Conservation (phyloP, 2,888 invertebrate species). For the Amorpha juglandis region DNA sequence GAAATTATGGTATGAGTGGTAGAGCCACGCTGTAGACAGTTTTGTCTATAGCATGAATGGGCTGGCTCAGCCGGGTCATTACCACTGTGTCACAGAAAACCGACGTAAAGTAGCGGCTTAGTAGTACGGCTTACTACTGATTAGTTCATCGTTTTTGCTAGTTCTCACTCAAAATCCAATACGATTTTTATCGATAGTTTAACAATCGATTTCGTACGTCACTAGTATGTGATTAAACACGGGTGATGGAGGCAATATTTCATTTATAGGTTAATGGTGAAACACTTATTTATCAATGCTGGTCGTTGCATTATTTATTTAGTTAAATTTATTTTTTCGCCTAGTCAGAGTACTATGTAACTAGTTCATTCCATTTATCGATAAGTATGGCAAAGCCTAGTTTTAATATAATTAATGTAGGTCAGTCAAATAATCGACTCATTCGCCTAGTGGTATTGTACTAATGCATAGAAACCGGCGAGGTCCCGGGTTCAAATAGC, state of each 20-base stretch:
- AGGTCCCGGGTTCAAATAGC: no score
- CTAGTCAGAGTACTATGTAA: slow-evolving; percentile 7
- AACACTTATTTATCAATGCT: slow-evolving; percentile 14
- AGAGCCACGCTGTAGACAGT: no score
- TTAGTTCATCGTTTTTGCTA: not conserved
- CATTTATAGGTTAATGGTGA: not conserved
- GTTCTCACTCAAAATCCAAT: not conserved
- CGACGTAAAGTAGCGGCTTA: no score
- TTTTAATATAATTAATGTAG: not conserved
- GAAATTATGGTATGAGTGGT: no score
- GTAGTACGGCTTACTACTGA: no score
- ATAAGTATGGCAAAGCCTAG: not conserved
- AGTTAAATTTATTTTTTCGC: not conserved
- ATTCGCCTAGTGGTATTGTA: no score
- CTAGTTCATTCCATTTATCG: slow-evolving; percentile 15
- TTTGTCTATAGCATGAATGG: no score
- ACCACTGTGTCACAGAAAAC: no score
- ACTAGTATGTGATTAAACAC: slow-evolving; percentile 12
- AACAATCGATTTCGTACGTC: not conserved
- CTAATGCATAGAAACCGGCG: no score
- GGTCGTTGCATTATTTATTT: slow-evolving; percentile 20
- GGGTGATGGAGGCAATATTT: slow-evolving; percentile 2
- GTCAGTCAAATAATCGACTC: no score
- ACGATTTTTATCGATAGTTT: slow-evolving; percentile 14
- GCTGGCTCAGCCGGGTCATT: no score